Evolutionary conservation across 2,797 vertebrate species (phyloP), one percentile per base, ranked within the genome.

Genomic region (Hyperoplus immaculatus): DNA sequence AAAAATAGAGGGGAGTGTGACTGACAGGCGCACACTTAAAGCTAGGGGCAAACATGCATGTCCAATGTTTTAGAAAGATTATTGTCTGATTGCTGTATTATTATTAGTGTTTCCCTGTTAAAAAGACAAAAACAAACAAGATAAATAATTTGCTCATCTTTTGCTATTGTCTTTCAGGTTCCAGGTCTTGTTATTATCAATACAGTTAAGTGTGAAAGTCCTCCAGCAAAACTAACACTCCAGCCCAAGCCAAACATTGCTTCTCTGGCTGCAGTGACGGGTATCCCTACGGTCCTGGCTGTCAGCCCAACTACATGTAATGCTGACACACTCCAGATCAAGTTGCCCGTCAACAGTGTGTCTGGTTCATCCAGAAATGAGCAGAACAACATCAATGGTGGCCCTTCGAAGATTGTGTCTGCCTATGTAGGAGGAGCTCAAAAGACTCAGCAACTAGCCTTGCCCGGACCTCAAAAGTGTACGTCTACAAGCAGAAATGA

Each of bases 121-220:
- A 29, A 29, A 29, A 29, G 3, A 21, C 21, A 21, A 21, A 21
- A 21, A 29, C 3, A 0, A 9, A 47, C 11, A 2, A 3, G 4
- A 49, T 11, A n/a, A 18, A 64, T 64, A 0, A 8, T 68, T 8
- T 66, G 15, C 57, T 65, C 2, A 16, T 51, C 11, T 63, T 68
- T 14, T 65, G 0, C 73, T 84, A 7, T 69, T 83, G 3, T 89
- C 53, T 85, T 81, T 63, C 76, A 94, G 92, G 65, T 60, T 69
- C 63, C 80, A 42, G 73, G 77, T 77, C 41, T 69, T 0, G 8
- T 78, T 14, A 5, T 72, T 3, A 16, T 78, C 64, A 86, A 77
- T 58, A 36, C 66, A 16, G 58, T 43, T 39, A 81, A 85, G 71
- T 75, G 46, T 18, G 3, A 12, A 4, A 67, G 62, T 75, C 54